Conservation (phyloP, 53 echinoderm and acorn worm genomes). For the Echinometra lucunter region DNA sequence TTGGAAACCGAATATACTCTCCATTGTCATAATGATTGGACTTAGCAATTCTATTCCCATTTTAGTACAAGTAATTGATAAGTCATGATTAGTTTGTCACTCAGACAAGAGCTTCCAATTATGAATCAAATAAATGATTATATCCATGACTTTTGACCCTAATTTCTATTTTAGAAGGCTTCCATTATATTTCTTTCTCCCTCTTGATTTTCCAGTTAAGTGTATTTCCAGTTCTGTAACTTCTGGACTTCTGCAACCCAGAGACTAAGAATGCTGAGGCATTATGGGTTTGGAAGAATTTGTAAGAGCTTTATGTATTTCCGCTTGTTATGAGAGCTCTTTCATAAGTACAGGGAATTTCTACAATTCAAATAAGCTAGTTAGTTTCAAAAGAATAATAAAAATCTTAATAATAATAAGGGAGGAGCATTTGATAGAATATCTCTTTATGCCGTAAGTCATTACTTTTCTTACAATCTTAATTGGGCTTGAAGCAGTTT, state of each 20-base stretch:
- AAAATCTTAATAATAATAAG: background rate
- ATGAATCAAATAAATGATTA: background rate
- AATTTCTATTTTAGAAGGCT: background rate
- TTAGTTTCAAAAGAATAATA: background rate
- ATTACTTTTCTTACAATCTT: background rate
- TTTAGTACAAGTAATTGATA: slow-evolving; percentile 1
- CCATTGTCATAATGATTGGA: background rate
- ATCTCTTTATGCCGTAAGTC: background rate
- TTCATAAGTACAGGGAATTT: background rate
- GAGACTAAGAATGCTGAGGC: background rate
- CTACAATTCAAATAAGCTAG: background rate
- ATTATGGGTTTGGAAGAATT: background rate
- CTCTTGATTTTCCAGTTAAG: background rate
- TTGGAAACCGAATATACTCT: background rate
- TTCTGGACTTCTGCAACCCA: background rate
- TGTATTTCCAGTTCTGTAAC: background rate
- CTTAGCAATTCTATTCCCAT: background rate
- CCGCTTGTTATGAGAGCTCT: background rate
- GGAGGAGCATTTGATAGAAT: background rate
- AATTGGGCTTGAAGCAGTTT: background rate
- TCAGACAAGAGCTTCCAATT: background rate
- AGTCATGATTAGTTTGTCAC: slow-evolving; percentile 3
- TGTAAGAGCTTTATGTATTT: background rate
- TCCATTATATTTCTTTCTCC: background rate
- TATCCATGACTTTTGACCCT: background rate